Base-by-base conservation (phyloP, 2,888 invertebrate species). In the Leucophenga montana region DNA sequence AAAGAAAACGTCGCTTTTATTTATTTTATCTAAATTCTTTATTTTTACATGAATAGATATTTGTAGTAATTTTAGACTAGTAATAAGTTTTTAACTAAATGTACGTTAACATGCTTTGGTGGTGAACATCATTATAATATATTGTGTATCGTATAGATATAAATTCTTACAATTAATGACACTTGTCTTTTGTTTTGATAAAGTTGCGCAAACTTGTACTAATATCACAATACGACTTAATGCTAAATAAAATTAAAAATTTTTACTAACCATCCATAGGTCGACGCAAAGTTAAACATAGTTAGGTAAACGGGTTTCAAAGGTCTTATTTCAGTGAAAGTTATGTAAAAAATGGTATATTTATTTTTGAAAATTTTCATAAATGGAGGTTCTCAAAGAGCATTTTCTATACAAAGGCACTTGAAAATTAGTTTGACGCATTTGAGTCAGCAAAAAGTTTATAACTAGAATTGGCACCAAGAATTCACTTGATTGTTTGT, bases 381-480 rank as follows among this genome's bases (percentile, higher is more conserved):
- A n/a, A n/a, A n/a, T n/a, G n/a, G n/a, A 50, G 9, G 18, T 50
- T 18, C 50, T 50, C 50, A 18, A 4, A 18, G n/a, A 50, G 50
- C 50, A 6, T 50, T 50, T 50, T 33, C 33, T 57, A 16, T 57
- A 22, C 18, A 14, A 54, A 66, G 44, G 56, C 54, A 66, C 56
- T 56, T 56, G 50, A 18, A 48, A 48, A 48, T 72, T 69, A 71
- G 59, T 53, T 69, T 71, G 68, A 18, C 66, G 54, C n/a, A 20
- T 22, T 64, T 46, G 39, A 39, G 3, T 11, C 70, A 74, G 46
- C 48, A 69, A 57, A 67, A 71, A n/a, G 70, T 62, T 69, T 68
- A 68, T 74, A 75, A 80, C 77, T 79, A 78, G 73, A 79, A 84
- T 87, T 88, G 88, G 88, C 88, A 88, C 87, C 86, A 85, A 87